phyloP scores from a whole-genome alignment of 2,888 invertebrate genomes.

The Ophonus ardosiacus region DNA sequence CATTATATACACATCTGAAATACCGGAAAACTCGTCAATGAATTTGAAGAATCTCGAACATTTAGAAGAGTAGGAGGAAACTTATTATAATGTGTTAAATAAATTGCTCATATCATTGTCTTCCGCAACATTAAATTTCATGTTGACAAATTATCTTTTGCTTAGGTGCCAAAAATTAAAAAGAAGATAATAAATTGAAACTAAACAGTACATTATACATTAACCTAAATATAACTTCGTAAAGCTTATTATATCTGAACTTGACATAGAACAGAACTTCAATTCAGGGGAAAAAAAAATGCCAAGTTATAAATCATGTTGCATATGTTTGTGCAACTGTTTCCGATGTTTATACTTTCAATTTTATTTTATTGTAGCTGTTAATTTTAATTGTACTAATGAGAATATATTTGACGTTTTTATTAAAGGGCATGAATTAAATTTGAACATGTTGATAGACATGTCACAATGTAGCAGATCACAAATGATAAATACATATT shows the following conservation, averaged over 20 bases:
- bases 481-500: conserved; percentile 6
- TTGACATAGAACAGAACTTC: conserved; percentile 24
- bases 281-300: conserved; percentile 6
- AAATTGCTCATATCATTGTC: background rate
- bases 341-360: background rate
- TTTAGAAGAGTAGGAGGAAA: too few species aligned
- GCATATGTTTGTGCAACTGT: conserved; percentile 7
- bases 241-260: conserved; percentile 17
- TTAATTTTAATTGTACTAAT: conserved; percentile 9
- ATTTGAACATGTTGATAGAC: background rate
- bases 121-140: background rate
- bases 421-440: background rate
- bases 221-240: conserved; percentile 14
- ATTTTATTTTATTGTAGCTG: conserved; percentile 3
- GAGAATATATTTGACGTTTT: conserved; percentile 39
- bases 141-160: background rate
- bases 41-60: too few species aligned
- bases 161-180: conserved; percentile 34
- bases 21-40: too few species aligned
- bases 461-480: conserved; percentile 20
- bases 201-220: background rate
- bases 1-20: too few species aligned
- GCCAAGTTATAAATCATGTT: conserved; percentile 19
- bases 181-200: conserved; percentile 14
- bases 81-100: background rate